Percentiles rank a stretch among this genome's conserved stretches.
Evolutionary conservation across 92 coral and sea anemone species (phyloP).

Genomic region (Paramuricea clavata): DNA sequence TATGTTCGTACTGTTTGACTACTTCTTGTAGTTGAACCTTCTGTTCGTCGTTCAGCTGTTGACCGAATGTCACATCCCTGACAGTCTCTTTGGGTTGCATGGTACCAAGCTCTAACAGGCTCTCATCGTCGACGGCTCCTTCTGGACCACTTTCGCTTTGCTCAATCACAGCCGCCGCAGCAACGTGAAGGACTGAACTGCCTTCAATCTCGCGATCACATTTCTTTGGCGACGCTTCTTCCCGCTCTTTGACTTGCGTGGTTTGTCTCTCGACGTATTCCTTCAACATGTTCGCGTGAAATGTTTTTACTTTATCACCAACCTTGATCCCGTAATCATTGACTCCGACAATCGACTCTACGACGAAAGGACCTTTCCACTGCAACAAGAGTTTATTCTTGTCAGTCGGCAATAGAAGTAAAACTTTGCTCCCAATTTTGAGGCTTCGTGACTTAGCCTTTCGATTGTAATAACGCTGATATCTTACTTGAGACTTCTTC

Average conservation of each 20-base stretch:
- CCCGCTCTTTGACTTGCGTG: background rate
- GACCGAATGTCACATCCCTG: background rate
- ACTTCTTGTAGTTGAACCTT: background rate
- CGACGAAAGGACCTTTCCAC: conserved; percentile 68
- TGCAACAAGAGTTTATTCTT: conserved; percentile 67
- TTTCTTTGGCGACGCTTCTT: background rate
- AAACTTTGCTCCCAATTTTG: conserved; percentile 36
- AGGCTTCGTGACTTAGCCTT: conserved; percentile 20
- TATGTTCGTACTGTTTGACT: background rate
- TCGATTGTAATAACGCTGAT: conserved; percentile 30
- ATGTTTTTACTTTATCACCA: conserved; percentile 28
- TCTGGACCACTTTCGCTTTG: conserved; percentile 26
- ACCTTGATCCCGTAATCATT: conserved; percentile 16
- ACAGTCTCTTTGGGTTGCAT: conserved; percentile 25
- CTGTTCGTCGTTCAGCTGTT: conserved; percentile 16
- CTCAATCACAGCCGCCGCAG: conserved; percentile 46
- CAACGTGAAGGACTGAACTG: conserved; percentile 6
- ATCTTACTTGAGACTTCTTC: conserved; percentile 29
- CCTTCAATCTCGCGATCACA: background rate
- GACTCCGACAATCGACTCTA: conserved; percentile 21
- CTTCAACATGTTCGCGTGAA: conserved; percentile 52
- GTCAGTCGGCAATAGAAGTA: conserved; percentile 59
- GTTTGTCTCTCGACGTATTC: conserved; percentile 33
- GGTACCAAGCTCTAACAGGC: conserved; percentile 15
- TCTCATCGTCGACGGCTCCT: conserved; percentile 27